Percentiles rank a stretch among this genome's conserved stretches.
phyloP scores from a whole-genome alignment of 2,888 invertebrate genomes.

The Athetis lepigone region DNA sequence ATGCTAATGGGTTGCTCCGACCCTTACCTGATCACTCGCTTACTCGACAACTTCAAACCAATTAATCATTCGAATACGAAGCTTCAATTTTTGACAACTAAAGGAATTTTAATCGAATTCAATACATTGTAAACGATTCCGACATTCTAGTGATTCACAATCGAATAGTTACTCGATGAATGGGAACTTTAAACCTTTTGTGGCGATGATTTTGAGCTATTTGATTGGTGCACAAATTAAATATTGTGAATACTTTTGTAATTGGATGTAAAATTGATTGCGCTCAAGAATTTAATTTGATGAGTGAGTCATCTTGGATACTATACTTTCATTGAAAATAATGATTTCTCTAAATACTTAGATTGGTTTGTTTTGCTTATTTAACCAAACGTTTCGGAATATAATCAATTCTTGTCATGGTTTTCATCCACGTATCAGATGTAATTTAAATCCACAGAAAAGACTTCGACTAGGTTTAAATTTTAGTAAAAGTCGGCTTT shows the following conservation, averaged over 20 bases:
- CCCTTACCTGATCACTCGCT: constrained; percentile 66
- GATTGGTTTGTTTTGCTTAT: not conserved
- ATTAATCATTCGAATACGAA: constrained; percentile 76
- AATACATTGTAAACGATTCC: constrained; percentile 57
- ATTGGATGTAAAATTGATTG: constrained; percentile 12
- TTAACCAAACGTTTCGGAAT: no score
- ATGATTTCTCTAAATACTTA: not conserved
- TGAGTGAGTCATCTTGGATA: not conserved
- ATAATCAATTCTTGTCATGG: no score
- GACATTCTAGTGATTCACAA: constrained; percentile 55
- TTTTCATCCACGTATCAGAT: no score
- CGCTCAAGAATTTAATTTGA: constrained; percentile 14
- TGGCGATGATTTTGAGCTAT: constrained; percentile 14
- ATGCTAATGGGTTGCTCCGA: constrained; percentile 74
- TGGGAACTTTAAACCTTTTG: constrained; percentile 41
- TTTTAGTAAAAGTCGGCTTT: no score
- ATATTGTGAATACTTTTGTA: constrained; percentile 30
- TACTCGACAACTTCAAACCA: constrained; percentile 72
- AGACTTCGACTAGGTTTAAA: no score
- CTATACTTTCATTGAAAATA: constrained; percentile 6
- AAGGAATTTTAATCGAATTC: constrained; percentile 71
- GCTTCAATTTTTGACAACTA: constrained; percentile 68
- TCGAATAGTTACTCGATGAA: constrained; percentile 51
- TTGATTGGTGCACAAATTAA: constrained; percentile 30
- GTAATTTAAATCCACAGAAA: no score